phyloP scores from a whole-genome alignment of 2,888 invertebrate species.

The Oxystoma pomonae region DNA sequence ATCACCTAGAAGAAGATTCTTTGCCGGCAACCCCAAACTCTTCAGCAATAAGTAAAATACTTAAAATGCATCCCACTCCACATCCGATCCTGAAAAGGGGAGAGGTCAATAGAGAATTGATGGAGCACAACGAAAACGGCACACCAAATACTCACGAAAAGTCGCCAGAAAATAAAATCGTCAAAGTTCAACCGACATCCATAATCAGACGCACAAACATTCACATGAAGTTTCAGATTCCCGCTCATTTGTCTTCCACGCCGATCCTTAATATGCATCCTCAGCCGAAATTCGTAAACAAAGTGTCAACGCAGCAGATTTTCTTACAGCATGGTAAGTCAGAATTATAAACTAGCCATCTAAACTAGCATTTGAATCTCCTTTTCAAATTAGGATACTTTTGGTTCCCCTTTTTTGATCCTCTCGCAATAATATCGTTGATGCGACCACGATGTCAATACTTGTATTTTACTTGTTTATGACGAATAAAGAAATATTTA shows the following conservation, averaged over 20 bases:
- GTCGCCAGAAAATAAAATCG: constrained; percentile 17
- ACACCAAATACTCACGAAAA: not conserved
- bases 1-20: too few species aligned
- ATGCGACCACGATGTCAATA: too few species aligned
- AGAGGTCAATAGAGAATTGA: not conserved
- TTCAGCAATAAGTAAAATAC: not conserved
- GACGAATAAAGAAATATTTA: too few species aligned
- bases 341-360: too few species aligned
- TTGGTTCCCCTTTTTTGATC: too few species aligned
- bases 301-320: not conserved
- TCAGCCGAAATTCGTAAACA: not conserved
- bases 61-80: not conserved
- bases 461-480: too few species aligned
- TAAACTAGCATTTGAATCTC: too few species aligned
- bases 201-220: constrained; percentile 20
- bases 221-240: constrained; percentile 22
- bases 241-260: constrained; percentile 26
- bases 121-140: not conserved
- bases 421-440: too few species aligned
- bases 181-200: constrained; percentile 24
- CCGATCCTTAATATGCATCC: constrained; percentile 13
- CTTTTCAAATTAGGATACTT: too few species aligned
- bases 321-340: not conserved
- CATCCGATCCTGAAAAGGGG: not conserved
- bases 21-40: too few species aligned